Base-by-base conservation (phyloP, 2,113 vertebrate species). In the Sinocyclocheilus rhinocerous region DNA sequence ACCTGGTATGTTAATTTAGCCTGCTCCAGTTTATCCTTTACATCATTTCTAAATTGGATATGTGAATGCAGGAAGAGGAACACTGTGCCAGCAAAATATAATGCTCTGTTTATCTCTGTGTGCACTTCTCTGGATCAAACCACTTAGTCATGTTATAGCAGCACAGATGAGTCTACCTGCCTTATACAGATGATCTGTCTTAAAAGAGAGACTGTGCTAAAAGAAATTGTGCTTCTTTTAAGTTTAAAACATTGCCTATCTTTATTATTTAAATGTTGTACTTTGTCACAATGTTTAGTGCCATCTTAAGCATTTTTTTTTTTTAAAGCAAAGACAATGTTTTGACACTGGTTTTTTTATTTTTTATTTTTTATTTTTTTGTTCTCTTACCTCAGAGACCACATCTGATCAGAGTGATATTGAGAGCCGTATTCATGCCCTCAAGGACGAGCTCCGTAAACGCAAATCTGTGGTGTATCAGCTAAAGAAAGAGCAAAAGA, bases 341-440 rank as follows among this genome's bases (percentile, higher is more conserved):
- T 36, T 42, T 76, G 45, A 15, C 13, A 24, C 26, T 48, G 3
- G 0, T 57, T 26, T 18, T 13, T 50, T 12, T 26, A 26, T 13
- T 50, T 12, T 12, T 45, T 45, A 3, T 48, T 45, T 33, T 3
- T 33, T 33, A 2, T 33, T 33, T 45, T 4, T 45, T 59, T 4
- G 36, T 20, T 1, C 24, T 39, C 86, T 84, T 94, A 33, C 76
- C 48, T 89, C 93, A 98, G 97, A 99, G 94, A 94, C 96, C 63
- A 94, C 97, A 39, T 99, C 97, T 88, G 97, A 99, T 92, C 98
- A 98, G 92, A 99, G 97, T 87, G 97, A 99, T 88, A 97, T 99
- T 12, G 97, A 99, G 94, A 94, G 95, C 86, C 96, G 98, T 65
- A 98, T 99, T 91, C 94, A 93, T 77, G 97, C 97, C 79, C 93